phyloP scores from a whole-genome alignment of 1,140 invertebrate genomes.

The Aricia agestis region DNA sequence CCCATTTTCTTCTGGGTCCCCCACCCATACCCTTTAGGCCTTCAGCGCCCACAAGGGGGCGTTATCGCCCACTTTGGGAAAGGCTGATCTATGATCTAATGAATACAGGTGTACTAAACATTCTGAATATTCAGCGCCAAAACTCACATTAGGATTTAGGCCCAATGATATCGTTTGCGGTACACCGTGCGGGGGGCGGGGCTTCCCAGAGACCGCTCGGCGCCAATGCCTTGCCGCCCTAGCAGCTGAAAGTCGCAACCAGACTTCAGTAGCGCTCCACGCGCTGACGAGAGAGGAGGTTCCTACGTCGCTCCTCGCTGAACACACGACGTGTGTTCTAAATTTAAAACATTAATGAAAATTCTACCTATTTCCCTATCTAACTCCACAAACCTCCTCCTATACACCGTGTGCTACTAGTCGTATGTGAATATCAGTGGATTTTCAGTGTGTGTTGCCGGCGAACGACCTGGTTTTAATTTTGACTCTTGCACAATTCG shows the following conservation, averaged over 20 bases:
- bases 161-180: background rate
- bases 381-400: constrained; percentile 10
- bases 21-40: too few species aligned
- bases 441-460: constrained; percentile 11
- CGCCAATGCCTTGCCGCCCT: constrained; percentile 30
- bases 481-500: constrained; percentile 50
- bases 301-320: constrained; percentile 18
- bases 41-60: too few species aligned
- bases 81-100: too few species aligned
- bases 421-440: constrained; percentile 21
- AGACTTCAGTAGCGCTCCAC: constrained; percentile 47
- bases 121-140: background rate
- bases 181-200: constrained; percentile 20
- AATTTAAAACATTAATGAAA: constrained; percentile 55
- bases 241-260: constrained; percentile 22
- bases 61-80: too few species aligned
- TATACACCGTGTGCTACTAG: constrained; percentile 19
- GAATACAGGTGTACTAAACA: too few species aligned
- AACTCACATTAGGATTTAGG: background rate
- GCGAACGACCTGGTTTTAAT: constrained; percentile 50
- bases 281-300: constrained; percentile 36
- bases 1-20: too few species aligned
- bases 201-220: constrained; percentile 53
- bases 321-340: constrained; percentile 31
- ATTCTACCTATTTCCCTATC: constrained; percentile 23